A percentile compares a stretch with the other conserved stretches of the same genome.
Conservation (phyloP, 2,797 vertebrate species). For the Holocentrus rufus region DNA sequence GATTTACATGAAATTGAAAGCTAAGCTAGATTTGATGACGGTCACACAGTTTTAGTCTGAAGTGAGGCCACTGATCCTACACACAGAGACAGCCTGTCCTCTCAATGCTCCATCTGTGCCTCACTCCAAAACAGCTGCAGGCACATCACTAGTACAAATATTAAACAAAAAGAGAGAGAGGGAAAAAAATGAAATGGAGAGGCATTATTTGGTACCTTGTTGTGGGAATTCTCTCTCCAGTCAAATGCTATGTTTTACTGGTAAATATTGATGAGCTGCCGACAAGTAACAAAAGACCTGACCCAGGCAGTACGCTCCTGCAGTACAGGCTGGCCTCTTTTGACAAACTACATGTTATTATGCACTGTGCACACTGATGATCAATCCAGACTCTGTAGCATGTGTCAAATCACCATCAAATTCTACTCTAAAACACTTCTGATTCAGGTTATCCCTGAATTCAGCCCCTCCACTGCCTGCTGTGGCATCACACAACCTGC, state of each 20-base stretch:
- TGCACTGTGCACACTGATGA: background rate
- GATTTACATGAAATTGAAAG: conserved; percentile 31
- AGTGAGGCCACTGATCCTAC: conserved; percentile 12
- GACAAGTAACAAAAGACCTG: background rate
- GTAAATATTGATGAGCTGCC: background rate
- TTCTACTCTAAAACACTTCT: background rate
- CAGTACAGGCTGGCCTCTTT: background rate
- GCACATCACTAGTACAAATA: background rate
- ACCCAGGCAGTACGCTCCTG: background rate
- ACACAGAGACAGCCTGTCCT: conserved; percentile 11
- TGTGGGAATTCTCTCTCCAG: background rate
- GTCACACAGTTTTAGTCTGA: background rate
- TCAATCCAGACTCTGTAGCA: background rate
- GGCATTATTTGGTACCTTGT: background rate
- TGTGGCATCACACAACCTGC: conserved; percentile 49
- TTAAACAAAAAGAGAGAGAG: background rate
- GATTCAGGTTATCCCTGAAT: background rate
- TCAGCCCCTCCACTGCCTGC: conserved; percentile 12
- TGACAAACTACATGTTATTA: background rate
- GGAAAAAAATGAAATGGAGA: background rate
- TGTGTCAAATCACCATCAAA: background rate
- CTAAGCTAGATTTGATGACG: background rate
- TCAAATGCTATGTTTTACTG: background rate
- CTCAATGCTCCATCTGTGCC: conserved; percentile 4
- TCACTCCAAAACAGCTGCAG: conserved; percentile 4